These are phyloP conservation scores for Calidris pugnax DNA, from an alignment of 2,113 vertebrate genomes.

Conservation along the genomic window DNA sequence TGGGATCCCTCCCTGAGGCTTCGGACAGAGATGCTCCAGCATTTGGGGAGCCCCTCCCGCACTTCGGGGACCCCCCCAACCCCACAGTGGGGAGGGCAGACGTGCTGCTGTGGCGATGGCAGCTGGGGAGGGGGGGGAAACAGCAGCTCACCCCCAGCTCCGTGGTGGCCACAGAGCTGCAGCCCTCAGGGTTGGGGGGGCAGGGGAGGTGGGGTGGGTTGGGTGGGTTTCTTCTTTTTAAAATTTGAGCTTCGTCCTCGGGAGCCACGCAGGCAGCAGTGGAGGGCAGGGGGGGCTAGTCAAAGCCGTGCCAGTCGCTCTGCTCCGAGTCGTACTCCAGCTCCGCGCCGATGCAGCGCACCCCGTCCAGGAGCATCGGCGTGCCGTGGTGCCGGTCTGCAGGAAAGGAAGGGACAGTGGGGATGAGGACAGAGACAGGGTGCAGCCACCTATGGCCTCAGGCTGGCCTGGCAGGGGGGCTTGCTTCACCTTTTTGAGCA, in stretches of 20 bases:
- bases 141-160: neutral
- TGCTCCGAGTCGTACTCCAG: constrained; percentile 96
- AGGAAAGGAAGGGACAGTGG: neutral
- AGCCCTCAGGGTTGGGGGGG: neutral
- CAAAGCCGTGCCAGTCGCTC: constrained; percentile 96
- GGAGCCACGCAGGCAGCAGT: no score
- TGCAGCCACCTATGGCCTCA: neutral
- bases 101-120: neutral
- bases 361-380: constrained; percentile 93
- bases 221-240: neutral
- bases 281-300: constrained; percentile 65
- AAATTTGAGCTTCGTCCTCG: neutral
- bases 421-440: neutral
- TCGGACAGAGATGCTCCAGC: neutral
- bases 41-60: no score
- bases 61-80: neutral
- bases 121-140: neutral
- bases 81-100: neutral
- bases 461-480: neutral
- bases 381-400: constrained; percentile 93
- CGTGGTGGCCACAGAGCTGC: neutral
- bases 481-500: neutral
- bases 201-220: neutral
- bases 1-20: neutral
- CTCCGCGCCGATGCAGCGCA: constrained; percentile 88